These are phyloP conservation scores for Leptura quadrifasciata DNA, from an alignment of 2,888 invertebrate species.

Conservation along the genomic window DNA sequence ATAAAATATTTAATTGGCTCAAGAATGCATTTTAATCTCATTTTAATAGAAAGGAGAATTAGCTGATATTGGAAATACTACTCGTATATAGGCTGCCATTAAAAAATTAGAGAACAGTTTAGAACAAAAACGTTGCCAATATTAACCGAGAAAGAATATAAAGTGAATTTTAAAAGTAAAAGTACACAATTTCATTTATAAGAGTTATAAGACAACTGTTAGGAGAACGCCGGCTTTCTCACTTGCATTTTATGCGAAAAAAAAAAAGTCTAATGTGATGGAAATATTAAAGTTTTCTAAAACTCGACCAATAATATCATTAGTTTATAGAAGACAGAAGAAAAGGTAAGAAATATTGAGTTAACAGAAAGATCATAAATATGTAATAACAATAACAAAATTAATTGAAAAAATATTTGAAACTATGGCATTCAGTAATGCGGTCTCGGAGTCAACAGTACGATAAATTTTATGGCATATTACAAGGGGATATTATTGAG, in stretches of 20 bases:
- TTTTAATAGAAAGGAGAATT: conserved; percentile 4
- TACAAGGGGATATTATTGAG: too few relatives aligned
- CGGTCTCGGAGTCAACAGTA: too few relatives aligned
- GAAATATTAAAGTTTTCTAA: neutral
- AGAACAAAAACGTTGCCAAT: neutral
- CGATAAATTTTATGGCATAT: too few relatives aligned
- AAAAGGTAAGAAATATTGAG: too few relatives aligned
- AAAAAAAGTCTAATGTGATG: neutral
- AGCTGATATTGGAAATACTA: neutral
- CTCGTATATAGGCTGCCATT: neutral
- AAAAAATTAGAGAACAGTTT: neutral
- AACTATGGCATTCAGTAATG: too few relatives aligned
- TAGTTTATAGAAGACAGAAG: too few relatives aligned
- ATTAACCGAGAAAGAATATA: neutral
- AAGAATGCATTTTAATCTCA: neutral
- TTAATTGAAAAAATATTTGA: too few relatives aligned
- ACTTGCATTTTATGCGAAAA: neutral
- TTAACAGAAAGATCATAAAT: too few relatives aligned
- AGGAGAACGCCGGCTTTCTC: neutral
- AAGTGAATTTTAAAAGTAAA: conserved; percentile 4
- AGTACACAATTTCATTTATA: neutral
- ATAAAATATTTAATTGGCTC: neutral
- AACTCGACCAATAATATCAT: neutral
- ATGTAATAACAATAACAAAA: too few relatives aligned
- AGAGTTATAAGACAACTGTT: neutral